Base-by-base conservation (phyloP, 2,113 vertebrate genomes). In the Siniperca knerii region DNA sequence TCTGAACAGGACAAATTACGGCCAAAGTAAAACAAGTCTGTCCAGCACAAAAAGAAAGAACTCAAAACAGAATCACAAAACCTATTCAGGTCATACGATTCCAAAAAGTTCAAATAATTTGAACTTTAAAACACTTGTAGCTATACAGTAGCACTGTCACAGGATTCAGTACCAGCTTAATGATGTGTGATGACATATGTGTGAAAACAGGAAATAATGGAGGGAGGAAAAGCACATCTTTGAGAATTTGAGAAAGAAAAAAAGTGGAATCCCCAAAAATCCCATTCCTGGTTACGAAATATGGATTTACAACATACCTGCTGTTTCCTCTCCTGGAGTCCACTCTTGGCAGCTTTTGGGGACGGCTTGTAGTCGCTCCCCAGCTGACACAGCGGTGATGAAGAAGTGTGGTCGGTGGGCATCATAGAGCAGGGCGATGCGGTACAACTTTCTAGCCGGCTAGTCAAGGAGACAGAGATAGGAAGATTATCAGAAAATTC, bases 321-420 rank as follows among this genome's bases (percentile, higher is more conserved):
- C 95, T 90, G 79, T 93, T 93, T 95, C 97, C 96, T 92, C 92
- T 74, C 68, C 92, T 42, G 92, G 68, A 58, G 97, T 98, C 98
- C 98, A 99, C 89, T 99, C 98, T 94, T 99, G 98, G 90, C 97
- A 98, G 90, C 95, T 96, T 62, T 97, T 95, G 66, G 97, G 95
- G 84, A 98, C 97, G 75, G 97, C 96, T 86, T 98, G 98, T 9
- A 96, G 96, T 77, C 97, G 95, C 88, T 98, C 98, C 81, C 96
- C 98, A 48, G 97, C 96, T 88, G 97, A 97, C 94, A 99, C 97
- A 67, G 96, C 97, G 82, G 96, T 95, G 87, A 99, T 97, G 95
- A 95, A 98, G 82, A 99, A 99, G 94, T 99, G 98, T 75, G 98
- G 98, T 67, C 98, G 97, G 94, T 99, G 98, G 90, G 98, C 98